phyloP scores from a whole-genome alignment of 2,888 invertebrate genomes.

The Balanococcus diminutus region DNA sequence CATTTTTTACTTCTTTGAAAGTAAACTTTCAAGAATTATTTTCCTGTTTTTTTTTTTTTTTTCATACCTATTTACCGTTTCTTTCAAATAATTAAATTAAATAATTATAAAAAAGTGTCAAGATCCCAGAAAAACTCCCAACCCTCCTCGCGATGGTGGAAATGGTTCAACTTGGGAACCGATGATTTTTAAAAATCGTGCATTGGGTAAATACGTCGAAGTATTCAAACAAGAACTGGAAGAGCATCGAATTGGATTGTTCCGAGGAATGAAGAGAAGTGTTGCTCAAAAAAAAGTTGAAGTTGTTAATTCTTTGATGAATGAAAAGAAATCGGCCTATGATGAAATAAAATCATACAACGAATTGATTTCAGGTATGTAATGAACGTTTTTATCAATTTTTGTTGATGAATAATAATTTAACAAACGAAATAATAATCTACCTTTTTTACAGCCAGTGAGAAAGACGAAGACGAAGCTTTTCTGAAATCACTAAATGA shows the following conservation, averaged over 20 bases:
- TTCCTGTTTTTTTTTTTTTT: no score
- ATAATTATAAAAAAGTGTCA: not conserved
- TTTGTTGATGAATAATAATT: not conserved
- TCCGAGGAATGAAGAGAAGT: not conserved
- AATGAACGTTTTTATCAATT: not conserved
- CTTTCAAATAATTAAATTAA: no score
- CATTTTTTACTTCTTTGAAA: no score
- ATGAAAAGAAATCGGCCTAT: not conserved
- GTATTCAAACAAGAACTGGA: not conserved
- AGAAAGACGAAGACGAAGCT: constrained; percentile 9
- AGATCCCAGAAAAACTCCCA: not conserved
- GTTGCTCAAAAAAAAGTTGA: not conserved
- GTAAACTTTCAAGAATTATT: no score
- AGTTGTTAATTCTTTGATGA: not conserved
- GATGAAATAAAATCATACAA: constrained; percentile 16
- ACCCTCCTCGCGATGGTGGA: not conserved
- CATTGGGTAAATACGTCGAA: not conserved
- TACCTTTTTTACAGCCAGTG: not conserved
- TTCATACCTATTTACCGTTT: no score
- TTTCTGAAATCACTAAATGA: constrained; percentile 5
- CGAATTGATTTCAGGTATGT: constrained; percentile 33
- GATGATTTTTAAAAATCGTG: not conserved
- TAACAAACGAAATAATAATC: not conserved
- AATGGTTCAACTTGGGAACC: not conserved
- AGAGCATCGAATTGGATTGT: not conserved